phyloP scores from a whole-genome alignment of 2,888 invertebrate genomes.

The Drosophila setosimentum region DNA sequence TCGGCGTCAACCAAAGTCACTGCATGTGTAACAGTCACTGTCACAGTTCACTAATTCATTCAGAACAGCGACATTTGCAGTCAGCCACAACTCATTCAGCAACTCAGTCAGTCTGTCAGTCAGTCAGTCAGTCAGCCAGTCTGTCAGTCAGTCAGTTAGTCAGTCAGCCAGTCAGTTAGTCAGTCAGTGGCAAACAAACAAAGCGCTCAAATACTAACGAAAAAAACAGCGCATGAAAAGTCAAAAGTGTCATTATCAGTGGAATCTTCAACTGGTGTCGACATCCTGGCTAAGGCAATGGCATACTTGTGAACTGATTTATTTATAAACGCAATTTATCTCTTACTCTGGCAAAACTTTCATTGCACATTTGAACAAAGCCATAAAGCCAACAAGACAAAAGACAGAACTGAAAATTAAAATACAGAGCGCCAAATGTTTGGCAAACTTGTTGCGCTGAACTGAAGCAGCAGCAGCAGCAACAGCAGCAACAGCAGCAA shows the following conservation, averaged over 20 bases:
- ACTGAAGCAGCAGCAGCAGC: not conserved
- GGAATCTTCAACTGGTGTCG: conserved; percentile 45
- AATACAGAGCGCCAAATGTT: conserved; percentile 68
- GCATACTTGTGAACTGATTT: conserved; percentile 67
- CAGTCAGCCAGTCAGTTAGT: conserved; percentile 8
- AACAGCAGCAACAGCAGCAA: not conserved
- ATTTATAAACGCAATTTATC: conserved; percentile 76
- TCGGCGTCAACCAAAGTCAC: conserved; percentile 21
- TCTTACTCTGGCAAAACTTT: conserved; percentile 53
- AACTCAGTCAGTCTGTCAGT: not conserved
- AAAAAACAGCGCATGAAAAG: conserved; percentile 12
- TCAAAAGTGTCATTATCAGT: conserved; percentile 40
- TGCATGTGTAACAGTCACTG: conserved; percentile 29
- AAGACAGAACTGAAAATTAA: conserved; percentile 39
- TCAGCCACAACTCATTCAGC: conserved; percentile 38
- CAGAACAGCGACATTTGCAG: conserved; percentile 47
- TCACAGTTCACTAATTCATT: conserved; percentile 44
- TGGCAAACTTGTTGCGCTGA: conserved; percentile 75
- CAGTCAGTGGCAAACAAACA: conserved; percentile 27
- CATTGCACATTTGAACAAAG: conserved; percentile 58
- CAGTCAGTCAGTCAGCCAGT: conserved; percentile 26
- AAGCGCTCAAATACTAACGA: conserved; percentile 32
- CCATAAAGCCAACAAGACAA: conserved; percentile 24
- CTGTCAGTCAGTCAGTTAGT: conserved; percentile 24
- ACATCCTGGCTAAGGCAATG: conserved; percentile 54